Conservation (phyloP, 2,888 invertebrate species). For the Acrobasis consociella region DNA sequence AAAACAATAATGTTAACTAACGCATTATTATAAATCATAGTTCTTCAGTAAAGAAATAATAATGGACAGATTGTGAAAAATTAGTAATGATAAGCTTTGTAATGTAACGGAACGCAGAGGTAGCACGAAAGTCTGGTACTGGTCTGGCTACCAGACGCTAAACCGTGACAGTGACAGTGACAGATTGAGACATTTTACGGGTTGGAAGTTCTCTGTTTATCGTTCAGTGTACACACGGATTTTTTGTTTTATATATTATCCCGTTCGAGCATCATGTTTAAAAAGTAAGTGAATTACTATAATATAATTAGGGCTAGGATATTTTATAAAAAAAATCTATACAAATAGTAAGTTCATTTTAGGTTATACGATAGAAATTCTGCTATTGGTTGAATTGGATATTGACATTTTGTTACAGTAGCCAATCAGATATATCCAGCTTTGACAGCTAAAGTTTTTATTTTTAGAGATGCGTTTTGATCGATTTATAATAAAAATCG, state of each 20-base stretch:
- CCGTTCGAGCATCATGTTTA: slow-evolving; percentile 63
- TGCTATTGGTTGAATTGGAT: neutral
- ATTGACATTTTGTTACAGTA: neutral
- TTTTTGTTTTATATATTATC: neutral
- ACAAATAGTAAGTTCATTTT: neutral
- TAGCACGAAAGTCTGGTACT: too few relatives aligned
- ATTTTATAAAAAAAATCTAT: neutral
- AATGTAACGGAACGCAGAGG: too few relatives aligned
- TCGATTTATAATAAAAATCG: neutral
- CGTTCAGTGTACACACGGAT: slow-evolving; percentile 16
- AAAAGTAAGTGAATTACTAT: slow-evolving; percentile 66
- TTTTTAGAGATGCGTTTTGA: neutral
- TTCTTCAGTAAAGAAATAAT: too few relatives aligned
- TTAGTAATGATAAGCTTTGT: too few relatives aligned
- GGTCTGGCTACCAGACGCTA: too few relatives aligned
- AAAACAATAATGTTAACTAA: too few relatives aligned
- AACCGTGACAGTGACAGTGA: slow-evolving; percentile 23
- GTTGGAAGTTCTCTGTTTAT: slow-evolving; percentile 12
- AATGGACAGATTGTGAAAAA: too few relatives aligned
- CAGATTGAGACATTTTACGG: slow-evolving; percentile 11
- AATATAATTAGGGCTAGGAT: neutral
- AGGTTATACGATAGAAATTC: neutral
- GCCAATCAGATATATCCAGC: neutral
- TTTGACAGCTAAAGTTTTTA: neutral
- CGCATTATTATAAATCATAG: too few relatives aligned